These are phyloP conservation scores for Ecliptopera silaceata DNA, from an alignment of 2,888 invertebrate species.

Conservation along the genomic window DNA sequence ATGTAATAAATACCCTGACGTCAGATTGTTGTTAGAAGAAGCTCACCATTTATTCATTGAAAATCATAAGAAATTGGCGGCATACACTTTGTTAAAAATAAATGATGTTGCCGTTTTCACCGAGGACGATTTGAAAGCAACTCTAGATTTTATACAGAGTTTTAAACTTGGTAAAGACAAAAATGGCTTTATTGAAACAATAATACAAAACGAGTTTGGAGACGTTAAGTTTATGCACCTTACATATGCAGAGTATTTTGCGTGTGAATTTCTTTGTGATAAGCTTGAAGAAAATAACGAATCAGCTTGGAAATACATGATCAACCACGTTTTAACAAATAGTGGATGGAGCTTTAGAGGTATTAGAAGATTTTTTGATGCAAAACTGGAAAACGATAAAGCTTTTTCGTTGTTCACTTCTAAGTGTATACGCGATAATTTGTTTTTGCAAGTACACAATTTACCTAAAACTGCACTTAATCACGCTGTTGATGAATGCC, in stretches of 20 bases:
- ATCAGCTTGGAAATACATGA: slow-evolving; percentile 2
- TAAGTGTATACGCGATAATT: neutral
- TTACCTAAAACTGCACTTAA: neutral
- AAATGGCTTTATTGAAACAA: slow-evolving; percentile 33
- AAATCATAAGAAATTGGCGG: slow-evolving; percentile 14
- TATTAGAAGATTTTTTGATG: slow-evolving; percentile 2
- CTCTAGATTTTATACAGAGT: neutral
- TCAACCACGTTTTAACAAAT: neutral
- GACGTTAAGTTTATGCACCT: slow-evolving; percentile 37
- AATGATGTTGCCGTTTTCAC: neutral
- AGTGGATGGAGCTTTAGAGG: no score
- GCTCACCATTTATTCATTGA: neutral
- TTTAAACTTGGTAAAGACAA: slow-evolving; percentile 34
- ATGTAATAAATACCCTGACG: slow-evolving; percentile 31
- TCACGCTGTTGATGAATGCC: neutral
- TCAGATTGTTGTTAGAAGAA: slow-evolving; percentile 27
- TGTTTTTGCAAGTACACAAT: neutral
- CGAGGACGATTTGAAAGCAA: neutral
- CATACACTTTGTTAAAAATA: neutral
- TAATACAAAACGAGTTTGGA: slow-evolving; percentile 26
- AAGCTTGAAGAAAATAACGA: slow-evolving; percentile 13
- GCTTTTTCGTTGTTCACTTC: slow-evolving; percentile 1
- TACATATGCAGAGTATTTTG: slow-evolving; percentile 38
- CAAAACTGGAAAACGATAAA: slow-evolving; percentile 2
- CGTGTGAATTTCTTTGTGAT: slow-evolving; percentile 31